A percentile compares a stretch with the other conserved stretches of the same genome.
Conservation (phyloP, 2,113 vertebrate genomes). For the Prunella fulvescens region DNA sequence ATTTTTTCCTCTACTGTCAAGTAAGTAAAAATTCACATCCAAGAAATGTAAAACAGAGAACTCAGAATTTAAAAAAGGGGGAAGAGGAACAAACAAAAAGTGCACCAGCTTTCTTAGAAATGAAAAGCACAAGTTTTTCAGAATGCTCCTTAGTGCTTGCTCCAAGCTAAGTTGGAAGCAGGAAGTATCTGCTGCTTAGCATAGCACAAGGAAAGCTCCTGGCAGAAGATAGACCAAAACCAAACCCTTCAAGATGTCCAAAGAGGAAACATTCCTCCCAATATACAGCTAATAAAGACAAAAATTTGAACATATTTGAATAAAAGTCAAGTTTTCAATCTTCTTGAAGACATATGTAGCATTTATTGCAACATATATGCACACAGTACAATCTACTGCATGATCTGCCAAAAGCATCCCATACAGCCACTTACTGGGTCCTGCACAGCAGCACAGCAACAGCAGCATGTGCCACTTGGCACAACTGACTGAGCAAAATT, state of each 20-base stretch:
- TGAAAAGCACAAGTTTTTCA: neutral
- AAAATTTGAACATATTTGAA: neutral
- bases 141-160: neutral
- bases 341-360: neutral
- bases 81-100: neutral
- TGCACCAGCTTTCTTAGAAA: neutral
- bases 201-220: neutral
- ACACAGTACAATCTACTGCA: neutral
- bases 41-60: neutral
- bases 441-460: neutral
- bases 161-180: neutral
- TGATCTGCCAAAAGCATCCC: neutral
- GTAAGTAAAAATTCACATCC: neutral
- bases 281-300: neutral
- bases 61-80: rapidly evolving
- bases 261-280: neutral
- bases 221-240: neutral
- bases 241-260: neutral
- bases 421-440: neutral
- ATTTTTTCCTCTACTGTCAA: neutral
- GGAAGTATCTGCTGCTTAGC: neutral
- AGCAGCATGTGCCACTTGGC: neutral
- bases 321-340: neutral
- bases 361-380: neutral
- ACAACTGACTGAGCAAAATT: neutral